Evolutionary conservation across 2,797 vertebrate genomes (phyloP).

Genomic region (Mus spretus): DNA sequence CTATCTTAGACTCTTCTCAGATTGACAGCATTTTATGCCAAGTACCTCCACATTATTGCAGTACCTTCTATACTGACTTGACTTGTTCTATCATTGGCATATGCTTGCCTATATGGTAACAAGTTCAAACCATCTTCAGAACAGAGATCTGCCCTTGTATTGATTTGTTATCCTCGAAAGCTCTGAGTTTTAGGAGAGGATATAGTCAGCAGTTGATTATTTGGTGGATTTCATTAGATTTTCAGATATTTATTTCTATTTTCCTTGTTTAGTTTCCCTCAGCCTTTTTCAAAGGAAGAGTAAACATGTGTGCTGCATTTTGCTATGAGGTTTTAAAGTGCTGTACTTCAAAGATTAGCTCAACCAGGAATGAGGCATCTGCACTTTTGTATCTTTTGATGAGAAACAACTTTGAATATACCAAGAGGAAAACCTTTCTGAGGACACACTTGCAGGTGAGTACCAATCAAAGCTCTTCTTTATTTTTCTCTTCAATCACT

Average conservation of each 20-base stretch:
- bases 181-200: neutral
- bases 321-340: slow-evolving; percentile 98
- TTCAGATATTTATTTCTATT: slow-evolving; percentile 51
- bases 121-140: neutral
- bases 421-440: slow-evolving; percentile 96
- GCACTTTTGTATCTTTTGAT: slow-evolving; percentile 98
- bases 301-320: slow-evolving; percentile 95
- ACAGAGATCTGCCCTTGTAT: neutral
- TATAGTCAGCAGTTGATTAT: neutral
- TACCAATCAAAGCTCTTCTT: slow-evolving; percentile 47
- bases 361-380: slow-evolving; percentile 94
- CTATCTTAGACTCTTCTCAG: neutral
- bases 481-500: neutral
- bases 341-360: slow-evolving; percentile 96
- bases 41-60: neutral
- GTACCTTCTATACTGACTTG: neutral
- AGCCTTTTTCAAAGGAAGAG: slow-evolving; percentile 96
- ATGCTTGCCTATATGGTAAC: slow-evolving; percentile 17
- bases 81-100: neutral
- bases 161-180: slow-evolving; percentile 29
- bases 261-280: slow-evolving; percentile 92
- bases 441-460: slow-evolving; percentile 97
- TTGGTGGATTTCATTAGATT: slow-evolving; percentile 17
- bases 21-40: slow-evolving; percentile 8
- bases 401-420: slow-evolving; percentile 98